These are phyloP conservation scores for Eumacrocentrus americanus DNA, from an alignment of 2,888 invertebrate genomes.

Conservation along the genomic window DNA sequence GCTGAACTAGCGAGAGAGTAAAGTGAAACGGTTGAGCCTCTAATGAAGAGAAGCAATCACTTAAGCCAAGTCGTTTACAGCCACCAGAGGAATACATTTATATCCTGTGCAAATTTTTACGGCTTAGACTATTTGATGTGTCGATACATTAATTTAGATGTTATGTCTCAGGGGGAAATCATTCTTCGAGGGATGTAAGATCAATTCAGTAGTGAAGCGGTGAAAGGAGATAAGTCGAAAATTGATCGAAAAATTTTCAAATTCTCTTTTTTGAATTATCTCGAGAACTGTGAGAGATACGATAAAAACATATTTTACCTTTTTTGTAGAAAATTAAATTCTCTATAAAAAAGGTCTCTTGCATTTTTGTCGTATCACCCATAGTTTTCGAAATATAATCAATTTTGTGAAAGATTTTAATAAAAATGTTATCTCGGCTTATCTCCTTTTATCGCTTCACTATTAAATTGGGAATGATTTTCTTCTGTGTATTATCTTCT, in stretches of 20 bases:
- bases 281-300: not conserved
- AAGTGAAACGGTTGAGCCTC: slow-evolving; percentile 32
- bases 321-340: not conserved
- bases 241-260: not conserved
- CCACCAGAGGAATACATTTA: slow-evolving; percentile 30
- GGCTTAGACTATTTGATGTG: not conserved
- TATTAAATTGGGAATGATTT: not conserved
- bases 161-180: too few relatives aligned
- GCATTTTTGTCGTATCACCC: not conserved
- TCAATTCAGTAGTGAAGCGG: not conserved
- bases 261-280: not conserved
- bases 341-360: not conserved
- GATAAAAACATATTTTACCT: not conserved
- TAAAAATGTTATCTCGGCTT: not conserved
- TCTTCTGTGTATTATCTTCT: not conserved
- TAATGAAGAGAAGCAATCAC: slow-evolving; percentile 61
- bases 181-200: too few relatives aligned
- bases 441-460: not conserved
- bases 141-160: not conserved
- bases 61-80: slow-evolving; percentile 43
- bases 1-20: slow-evolving; percentile 18
- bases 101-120: not conserved
- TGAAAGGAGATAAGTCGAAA: not conserved
- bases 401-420: too few relatives aligned
- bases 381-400: not conserved